Evolutionary conservation across 2,113 vertebrate species (phyloP).

Genomic region (Centropus unirufus): DNA sequence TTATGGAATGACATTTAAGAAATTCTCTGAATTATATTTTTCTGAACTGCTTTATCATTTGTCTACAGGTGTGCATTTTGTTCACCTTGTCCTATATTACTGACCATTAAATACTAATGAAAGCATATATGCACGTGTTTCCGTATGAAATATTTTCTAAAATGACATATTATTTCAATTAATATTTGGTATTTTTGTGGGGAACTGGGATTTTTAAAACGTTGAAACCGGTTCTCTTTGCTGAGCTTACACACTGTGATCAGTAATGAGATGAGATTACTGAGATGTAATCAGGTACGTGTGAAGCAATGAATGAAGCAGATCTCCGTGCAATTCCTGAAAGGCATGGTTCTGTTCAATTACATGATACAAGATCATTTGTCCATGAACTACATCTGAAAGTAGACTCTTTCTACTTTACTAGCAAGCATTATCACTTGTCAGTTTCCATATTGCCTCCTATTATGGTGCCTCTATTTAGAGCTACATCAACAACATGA

Average conservation of each 20-base stretch:
- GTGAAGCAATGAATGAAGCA: background rate
- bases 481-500: background rate
- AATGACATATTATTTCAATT: background rate
- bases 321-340: background rate
- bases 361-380: background rate
- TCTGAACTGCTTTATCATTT: background rate
- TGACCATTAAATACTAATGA: background rate
- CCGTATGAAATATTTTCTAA: background rate
- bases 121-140: background rate
- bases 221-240: background rate
- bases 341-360: background rate
- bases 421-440: background rate
- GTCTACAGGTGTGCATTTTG: background rate
- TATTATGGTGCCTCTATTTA: background rate
- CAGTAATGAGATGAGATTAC: no score
- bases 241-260: background rate
- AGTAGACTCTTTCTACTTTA: background rate
- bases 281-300: background rate
- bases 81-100: background rate
- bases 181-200: background rate
- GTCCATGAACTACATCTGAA: background rate
- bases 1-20: background rate
- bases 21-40: background rate
- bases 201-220: background rate
- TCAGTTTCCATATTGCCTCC: background rate